Base-by-base conservation (phyloP, 2,797 vertebrate genomes). In the Enteromius thamalakanensis region DNA sequence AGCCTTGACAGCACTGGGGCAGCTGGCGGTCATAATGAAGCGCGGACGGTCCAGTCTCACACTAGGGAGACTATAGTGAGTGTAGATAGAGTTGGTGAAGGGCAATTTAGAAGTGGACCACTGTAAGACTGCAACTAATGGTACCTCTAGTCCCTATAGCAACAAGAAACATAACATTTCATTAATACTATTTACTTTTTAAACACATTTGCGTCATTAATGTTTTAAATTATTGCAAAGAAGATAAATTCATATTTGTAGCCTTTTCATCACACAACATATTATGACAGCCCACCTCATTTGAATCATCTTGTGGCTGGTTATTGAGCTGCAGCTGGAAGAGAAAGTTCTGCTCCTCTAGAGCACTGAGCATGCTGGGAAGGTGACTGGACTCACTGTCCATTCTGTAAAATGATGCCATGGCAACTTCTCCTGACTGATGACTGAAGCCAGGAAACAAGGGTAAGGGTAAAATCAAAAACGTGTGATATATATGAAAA, bases 91-190 rank as follows among this genome's bases (percentile, higher is more conserved):
- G 93, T 95, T 95, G 87, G 96, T 97, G 89, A 97, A 97, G 19
- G 96, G 97, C 90, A 97, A 95, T 88, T 97, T 97, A 1, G 96
- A 93, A 8, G 97, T 97, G 0, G 97, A 97, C 97, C 97, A 98
- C 91, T 96, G 96, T 68, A 98, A 89, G 79, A 98, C 95, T 0
- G 97, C 97, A 3, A 98, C 95, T 87, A 98, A 90, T 0, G 97
- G 97, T 19, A 98, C 96, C 92, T 98, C 97, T 53, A 98, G 89
- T 15, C 97, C 97, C 97, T 98, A 87, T 64, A 65, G 29, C 81
- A 75, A 83, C 40, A 6, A 62, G 3, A 81, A 29, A n/a, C 8
- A 62, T 67, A 17, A 21, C 0, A 67, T 76, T n/a, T 26, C 17
- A 21, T 40, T 15, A 32, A 8, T 17, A 40, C 14, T 23, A 9